phyloP scores from a whole-genome alignment of 1,140 invertebrate genomes.

The Tigriopus japonicus region DNA sequence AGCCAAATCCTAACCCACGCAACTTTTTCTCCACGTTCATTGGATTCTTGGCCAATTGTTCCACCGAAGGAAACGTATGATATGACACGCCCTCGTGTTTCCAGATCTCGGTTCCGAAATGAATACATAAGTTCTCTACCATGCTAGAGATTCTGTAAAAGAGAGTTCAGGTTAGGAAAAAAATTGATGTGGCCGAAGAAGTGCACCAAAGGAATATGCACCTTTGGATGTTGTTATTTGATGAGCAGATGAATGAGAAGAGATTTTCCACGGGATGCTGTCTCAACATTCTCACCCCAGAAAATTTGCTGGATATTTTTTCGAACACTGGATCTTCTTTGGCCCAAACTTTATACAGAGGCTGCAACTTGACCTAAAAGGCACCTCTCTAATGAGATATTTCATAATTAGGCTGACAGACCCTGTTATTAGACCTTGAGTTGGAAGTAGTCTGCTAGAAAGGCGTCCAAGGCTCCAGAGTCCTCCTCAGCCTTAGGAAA shows the following conservation, averaged over 20 bases:
- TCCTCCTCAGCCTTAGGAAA: not conserved
- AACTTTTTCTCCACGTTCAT: slow-evolving; percentile 45
- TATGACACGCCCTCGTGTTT: slow-evolving; percentile 41
- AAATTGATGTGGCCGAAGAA: no score
- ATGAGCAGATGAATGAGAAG: slow-evolving; percentile 90
- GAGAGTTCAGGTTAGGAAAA: no score
- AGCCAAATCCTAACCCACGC: slow-evolving; percentile 47
- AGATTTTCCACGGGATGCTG: slow-evolving; percentile 71
- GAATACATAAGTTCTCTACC: slow-evolving; percentile 68
- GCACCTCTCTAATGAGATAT: not conserved
- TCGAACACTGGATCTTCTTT: slow-evolving; percentile 49
- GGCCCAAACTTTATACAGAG: slow-evolving; percentile 54
- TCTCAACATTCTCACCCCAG: slow-evolving; percentile 69
- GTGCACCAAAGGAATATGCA: no score
- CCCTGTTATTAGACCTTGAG: slow-evolving; percentile 18
- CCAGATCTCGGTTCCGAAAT: slow-evolving; percentile 58
- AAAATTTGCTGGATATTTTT: slow-evolving; percentile 40
- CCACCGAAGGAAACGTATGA: slow-evolving; percentile 59
- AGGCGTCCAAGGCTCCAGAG: slow-evolving; percentile 16
- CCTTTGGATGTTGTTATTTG: slow-evolving; percentile 85
- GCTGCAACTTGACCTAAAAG: slow-evolving; percentile 34
- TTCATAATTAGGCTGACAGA: not conserved
- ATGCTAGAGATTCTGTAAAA: slow-evolving; percentile 60
- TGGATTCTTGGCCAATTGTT: slow-evolving; percentile 31
- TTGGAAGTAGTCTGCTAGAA: slow-evolving; percentile 29